These are phyloP conservation scores for Schizopygopsis pylzovi DNA, from an alignment of 2,797 vertebrate species.

Conservation along the genomic window DNA sequence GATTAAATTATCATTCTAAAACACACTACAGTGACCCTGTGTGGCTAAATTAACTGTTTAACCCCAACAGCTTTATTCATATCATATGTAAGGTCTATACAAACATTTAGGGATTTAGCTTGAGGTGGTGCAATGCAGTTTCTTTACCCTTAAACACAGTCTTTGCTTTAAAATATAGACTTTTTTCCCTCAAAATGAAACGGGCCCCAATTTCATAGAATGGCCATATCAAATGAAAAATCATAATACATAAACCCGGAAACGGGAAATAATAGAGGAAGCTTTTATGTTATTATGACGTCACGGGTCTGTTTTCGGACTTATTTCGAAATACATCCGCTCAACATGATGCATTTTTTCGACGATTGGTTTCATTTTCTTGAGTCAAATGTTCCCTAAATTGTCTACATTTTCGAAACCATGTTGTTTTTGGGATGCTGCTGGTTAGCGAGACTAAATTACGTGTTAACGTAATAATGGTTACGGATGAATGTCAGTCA, in stretches of 20 bases:
- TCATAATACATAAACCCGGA: background rate
- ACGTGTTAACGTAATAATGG: background rate
- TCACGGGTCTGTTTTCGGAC: background rate
- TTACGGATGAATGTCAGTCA: background rate
- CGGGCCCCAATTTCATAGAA: too few species aligned
- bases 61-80: background rate
- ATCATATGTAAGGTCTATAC: background rate
- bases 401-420: background rate
- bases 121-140: too few species aligned
- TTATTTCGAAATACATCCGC: slow-evolving; percentile 23
- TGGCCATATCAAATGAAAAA: background rate
- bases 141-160: background rate
- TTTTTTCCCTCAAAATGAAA: background rate
- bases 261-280: slow-evolving; percentile 9
- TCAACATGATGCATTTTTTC: background rate
- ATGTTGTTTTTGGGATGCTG: background rate
- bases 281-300: slow-evolving; percentile 15
- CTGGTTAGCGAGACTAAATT: background rate
- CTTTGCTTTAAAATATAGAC: background rate
- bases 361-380: background rate
- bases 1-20: background rate
- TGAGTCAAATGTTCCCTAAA: background rate
- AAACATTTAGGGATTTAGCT: too few species aligned
- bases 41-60: background rate
- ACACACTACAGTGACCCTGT: too few species aligned